A percentile compares a stretch with the other conserved stretches of the same genome.
phyloP scores from a whole-genome alignment of 1,140 invertebrate species.

The Colletes gigas region DNA sequence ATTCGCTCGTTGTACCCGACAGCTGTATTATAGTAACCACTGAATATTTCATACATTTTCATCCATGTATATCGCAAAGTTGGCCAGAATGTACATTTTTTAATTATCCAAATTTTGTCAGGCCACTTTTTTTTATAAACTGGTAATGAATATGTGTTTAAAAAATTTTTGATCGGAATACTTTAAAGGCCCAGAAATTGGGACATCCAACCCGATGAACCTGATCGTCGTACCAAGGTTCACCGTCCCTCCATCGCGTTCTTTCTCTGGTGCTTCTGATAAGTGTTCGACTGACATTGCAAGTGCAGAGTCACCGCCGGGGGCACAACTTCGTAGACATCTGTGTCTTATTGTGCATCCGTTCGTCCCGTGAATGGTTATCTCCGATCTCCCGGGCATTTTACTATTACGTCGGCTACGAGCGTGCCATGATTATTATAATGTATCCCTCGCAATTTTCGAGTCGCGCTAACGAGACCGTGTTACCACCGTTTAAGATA shows the following conservation, averaged over 20 bases:
- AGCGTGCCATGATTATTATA: conserved; percentile 31
- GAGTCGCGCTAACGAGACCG: conserved; percentile 13
- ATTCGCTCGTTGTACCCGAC: too few species aligned
- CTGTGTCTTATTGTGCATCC: conserved; percentile 38
- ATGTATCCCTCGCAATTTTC: conserved; percentile 19
- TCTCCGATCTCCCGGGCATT: conserved; percentile 14
- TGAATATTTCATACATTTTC: too few species aligned
- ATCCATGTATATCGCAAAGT: too few species aligned
- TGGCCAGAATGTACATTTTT: too few species aligned
- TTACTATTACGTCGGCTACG: conserved; percentile 9
- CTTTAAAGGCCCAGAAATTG: too few species aligned
- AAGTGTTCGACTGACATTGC: conserved; percentile 36
- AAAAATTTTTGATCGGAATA: too few species aligned
- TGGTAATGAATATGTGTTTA: too few species aligned
- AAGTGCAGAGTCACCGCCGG: conserved; percentile 36
- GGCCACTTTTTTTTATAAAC: neutral
- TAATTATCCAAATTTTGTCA: too few species aligned
- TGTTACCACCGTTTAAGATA: conserved; percentile 24
- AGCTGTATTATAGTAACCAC: too few species aligned
- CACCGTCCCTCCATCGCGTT: neutral
- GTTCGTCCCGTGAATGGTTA: conserved; percentile 35
- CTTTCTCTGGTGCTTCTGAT: conserved; percentile 19
- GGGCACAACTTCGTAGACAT: conserved; percentile 23
- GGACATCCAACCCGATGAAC: too few species aligned
- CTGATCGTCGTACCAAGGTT: neutral